Evolutionary conservation across 2,797 vertebrate genomes (phyloP).

Genomic region (Sciurus carolinensis): DNA sequence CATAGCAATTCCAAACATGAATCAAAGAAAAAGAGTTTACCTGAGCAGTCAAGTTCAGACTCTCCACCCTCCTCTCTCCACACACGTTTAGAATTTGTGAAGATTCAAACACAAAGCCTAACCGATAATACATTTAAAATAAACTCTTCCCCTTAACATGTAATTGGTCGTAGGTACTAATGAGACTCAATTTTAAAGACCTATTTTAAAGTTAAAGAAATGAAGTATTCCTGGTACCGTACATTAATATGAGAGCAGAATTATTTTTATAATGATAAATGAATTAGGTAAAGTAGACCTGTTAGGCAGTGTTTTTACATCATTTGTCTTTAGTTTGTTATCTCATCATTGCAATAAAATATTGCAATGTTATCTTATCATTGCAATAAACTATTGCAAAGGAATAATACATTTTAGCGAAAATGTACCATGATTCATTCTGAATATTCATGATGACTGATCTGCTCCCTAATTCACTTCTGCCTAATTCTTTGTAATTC

Average conservation of each 20-base stretch:
- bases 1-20: neutral
- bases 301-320: neutral
- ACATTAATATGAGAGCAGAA: neutral
- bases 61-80: neutral
- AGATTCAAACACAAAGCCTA: neutral
- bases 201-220: conserved; percentile 36
- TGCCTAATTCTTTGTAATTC: conserved; percentile 59
- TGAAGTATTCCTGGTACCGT: neutral
- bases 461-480: conserved; percentile 44
- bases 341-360: no score
- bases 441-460: conserved; percentile 63
- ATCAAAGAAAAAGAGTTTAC: neutral
- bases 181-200: conserved; percentile 41
- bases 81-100: neutral
- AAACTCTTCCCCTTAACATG: neutral
- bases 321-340: neutral
- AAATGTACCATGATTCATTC: conserved; percentile 65
- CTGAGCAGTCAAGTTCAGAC: neutral
- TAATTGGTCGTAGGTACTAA: neutral
- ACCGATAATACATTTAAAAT: conserved; percentile 25
- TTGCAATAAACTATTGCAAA: conserved; percentile 1
- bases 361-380: neutral
- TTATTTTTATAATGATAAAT: neutral
- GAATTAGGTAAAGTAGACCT: neutral
- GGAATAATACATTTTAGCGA: conserved; percentile 54